Evolutionary conservation across 2,113 vertebrate species (phyloP), one percentile per base, ranked within the genome.

Genomic region (Heterocephalus glaber): DNA sequence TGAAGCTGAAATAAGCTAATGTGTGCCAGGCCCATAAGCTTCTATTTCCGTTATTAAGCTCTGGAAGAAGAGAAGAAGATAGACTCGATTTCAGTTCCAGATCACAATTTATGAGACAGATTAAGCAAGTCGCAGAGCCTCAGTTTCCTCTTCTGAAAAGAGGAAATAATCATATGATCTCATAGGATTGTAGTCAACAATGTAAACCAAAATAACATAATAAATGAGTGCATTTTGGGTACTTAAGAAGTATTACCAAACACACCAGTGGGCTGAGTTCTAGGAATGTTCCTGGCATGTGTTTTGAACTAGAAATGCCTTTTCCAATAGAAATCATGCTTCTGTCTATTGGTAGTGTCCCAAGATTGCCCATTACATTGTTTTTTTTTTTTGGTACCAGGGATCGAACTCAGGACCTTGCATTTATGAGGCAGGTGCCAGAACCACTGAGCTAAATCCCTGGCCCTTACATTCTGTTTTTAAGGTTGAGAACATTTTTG

Each of bases 401-500:
- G n/a, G n/a, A n/a, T n/a, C n/a, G n/a, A n/a, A n/a, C n/a, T n/a
- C n/a, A n/a, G n/a, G n/a, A n/a, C n/a, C n/a, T n/a, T n/a, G n/a
- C n/a, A n/a, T n/a, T n/a, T n/a, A n/a, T n/a, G n/a, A n/a, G n/a
- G n/a, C n/a, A n/a, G n/a, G n/a, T n/a, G n/a, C n/a, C n/a, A n/a
- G n/a, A n/a, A n/a, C n/a, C n/a, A n/a, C n/a, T n/a, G n/a, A n/a
- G n/a, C n/a, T n/a, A n/a, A n/a, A n/a, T n/a, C n/a, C n/a, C n/a
- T n/a, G n/a, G n/a, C n/a, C n/a, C n/a, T n/a, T n/a, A n/a, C n/a
- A n/a, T n/a, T n/a, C 9, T 10, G 47, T 35, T 87, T 90, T 44
- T 79, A 63, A 83, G 54, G 81, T 49, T 38, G 77, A 70, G 87
- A 87, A 87, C 76, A 68, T 94, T 90, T 95, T 83, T 41, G 1